Evolutionary conservation across 2,888 invertebrate species (phyloP).

Genomic region (Elysia crispata): DNA sequence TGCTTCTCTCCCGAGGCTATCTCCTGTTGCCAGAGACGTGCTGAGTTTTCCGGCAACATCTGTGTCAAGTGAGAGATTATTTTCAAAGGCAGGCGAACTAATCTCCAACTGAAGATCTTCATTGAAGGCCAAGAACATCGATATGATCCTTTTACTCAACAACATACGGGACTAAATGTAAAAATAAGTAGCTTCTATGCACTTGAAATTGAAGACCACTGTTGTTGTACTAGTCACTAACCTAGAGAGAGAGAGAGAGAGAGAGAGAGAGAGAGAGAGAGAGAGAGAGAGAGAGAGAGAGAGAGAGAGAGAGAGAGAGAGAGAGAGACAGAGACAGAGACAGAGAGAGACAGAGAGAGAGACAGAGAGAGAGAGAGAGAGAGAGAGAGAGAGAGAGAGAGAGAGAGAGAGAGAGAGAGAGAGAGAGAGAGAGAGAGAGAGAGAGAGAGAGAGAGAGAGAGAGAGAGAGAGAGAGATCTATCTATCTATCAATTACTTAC

Average conservation of each 20-base stretch:
- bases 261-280: constrained; percentile 9
- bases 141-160: constrained; percentile 36
- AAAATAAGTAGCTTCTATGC: neutral
- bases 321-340: too few species aligned
- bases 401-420: too few species aligned
- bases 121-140: constrained; percentile 21
- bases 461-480: too few species aligned
- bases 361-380: too few species aligned
- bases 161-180: constrained; percentile 13
- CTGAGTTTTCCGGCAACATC: constrained; percentile 22
- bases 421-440: too few species aligned
- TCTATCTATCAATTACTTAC: too few species aligned
- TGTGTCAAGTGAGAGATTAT: constrained; percentile 31
- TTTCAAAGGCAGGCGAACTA: constrained; percentile 28
- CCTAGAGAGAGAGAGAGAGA: constrained; percentile 4
- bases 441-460: too few species aligned
- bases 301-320: too few species aligned
- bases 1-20: neutral
- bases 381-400: too few species aligned
- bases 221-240: neutral
- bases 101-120: constrained; percentile 16
- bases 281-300: constrained; percentile 1
- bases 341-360: too few species aligned
- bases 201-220: constrained; percentile 4
- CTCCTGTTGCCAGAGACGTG: constrained; percentile 3